These are phyloP conservation scores for Guaruba guarouba DNA, from an alignment of 2,113 vertebrate genomes.

Conservation along the genomic window DNA sequence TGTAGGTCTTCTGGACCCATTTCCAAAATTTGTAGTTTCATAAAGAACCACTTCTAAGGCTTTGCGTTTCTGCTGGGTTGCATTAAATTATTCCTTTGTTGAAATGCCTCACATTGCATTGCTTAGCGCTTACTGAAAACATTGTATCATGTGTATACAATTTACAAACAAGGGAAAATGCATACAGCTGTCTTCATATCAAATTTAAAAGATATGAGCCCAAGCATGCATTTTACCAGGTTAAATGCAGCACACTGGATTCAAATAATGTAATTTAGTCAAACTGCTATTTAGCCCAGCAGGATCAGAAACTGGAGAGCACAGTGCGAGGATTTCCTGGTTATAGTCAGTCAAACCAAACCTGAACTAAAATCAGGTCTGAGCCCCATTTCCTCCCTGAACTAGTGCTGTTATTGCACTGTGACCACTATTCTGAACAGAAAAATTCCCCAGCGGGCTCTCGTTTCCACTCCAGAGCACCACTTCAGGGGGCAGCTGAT, in stretches of 20 bases:
- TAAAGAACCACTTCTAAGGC: slow-evolving; percentile 68
- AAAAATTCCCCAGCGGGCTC: neutral
- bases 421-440: neutral
- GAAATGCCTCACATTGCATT: slow-evolving; percentile 70
- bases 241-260: neutral
- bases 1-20: slow-evolving; percentile 55
- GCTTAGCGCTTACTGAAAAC: slow-evolving; percentile 72
- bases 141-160: slow-evolving; percentile 61
- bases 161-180: slow-evolving; percentile 62
- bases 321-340: slow-evolving; percentile 1
- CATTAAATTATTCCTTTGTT: slow-evolving; percentile 68
- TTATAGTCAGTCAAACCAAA: slow-evolving; percentile 11
- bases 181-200: slow-evolving; percentile 67
- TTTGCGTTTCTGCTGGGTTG: slow-evolving; percentile 69
- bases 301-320: slow-evolving; percentile 15
- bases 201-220: slow-evolving; percentile 56
- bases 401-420: neutral
- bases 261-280: slow-evolving; percentile 24
- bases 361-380: neutral
- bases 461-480: neutral
- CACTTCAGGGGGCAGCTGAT: neutral
- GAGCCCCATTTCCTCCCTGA: neutral
- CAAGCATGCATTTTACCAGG: slow-evolving; percentile 11
- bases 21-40: slow-evolving; percentile 63
- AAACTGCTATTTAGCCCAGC: neutral